These are phyloP conservation scores for Mormoops blainvillei DNA, from an alignment of 2,113 vertebrate genomes.

Conservation along the genomic window DNA sequence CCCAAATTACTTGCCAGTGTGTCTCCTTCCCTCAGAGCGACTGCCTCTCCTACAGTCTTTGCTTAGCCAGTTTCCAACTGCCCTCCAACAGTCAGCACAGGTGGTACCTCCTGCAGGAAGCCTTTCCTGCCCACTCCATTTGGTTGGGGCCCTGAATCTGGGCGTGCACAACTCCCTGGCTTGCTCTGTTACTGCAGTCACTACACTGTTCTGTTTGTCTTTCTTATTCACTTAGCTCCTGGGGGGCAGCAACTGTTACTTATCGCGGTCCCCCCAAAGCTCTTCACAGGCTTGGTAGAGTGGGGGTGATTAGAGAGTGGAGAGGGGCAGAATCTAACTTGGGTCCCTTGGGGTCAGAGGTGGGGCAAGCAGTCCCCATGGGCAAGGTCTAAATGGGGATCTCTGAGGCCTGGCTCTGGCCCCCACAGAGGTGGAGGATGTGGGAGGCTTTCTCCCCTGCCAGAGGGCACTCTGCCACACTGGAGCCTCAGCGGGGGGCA, in stretches of 20 bases:
- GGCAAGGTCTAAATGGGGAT: neutral
- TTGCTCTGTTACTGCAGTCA: neutral
- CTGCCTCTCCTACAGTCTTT: neutral
- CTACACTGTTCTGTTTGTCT: neutral
- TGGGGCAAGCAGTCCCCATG: neutral
- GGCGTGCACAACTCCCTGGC: neutral
- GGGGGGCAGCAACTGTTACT: neutral
- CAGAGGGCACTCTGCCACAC: neutral
- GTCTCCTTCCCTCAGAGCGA: neutral
- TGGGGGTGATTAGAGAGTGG: neutral
- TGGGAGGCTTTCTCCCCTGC: neutral
- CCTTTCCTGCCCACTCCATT: neutral
- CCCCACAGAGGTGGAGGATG: neutral
- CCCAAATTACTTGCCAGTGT: neutral
- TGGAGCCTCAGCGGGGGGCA: neutral
- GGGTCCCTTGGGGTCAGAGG: neutral
- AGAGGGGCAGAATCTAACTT: neutral
- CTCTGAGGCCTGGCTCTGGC: neutral
- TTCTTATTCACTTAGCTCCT: neutral
- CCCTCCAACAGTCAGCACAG: neutral
- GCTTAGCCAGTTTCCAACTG: neutral
- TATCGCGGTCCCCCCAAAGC: neutral
- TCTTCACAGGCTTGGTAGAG: neutral
- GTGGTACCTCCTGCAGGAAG: neutral
- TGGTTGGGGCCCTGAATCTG: neutral